A percentile compares a stretch with the other conserved stretches of the same genome.
phyloP scores from a whole-genome alignment of 1,140 invertebrate species.

The Elymnias hypermnestra region DNA sequence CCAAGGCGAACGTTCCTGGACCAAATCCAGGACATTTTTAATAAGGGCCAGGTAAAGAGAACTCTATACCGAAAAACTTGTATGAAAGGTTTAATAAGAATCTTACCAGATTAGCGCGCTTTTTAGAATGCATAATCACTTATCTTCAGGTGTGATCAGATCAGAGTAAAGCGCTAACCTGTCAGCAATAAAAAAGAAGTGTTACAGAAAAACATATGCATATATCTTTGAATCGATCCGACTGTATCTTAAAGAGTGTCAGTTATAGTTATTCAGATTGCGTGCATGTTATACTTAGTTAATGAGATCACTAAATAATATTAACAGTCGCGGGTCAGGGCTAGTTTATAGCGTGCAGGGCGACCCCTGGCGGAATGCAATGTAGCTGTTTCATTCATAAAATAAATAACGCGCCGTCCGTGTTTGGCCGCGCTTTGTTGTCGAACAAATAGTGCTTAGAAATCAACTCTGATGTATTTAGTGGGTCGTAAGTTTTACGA shows the following conservation, averaged over 20 bases:
- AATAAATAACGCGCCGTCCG: slow-evolving; percentile 23
- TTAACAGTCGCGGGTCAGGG: slow-evolving; percentile 12
- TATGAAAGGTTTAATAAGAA: no score
- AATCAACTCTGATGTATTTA: slow-evolving; percentile 21
- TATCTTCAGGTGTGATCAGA: no score
- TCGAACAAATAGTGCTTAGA: slow-evolving; percentile 19
- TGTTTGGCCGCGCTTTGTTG: slow-evolving; percentile 21
- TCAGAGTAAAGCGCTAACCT: no score
- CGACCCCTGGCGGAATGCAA: slow-evolving; percentile 15
- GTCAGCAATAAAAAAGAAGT: no score
- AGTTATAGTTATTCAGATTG: neutral
- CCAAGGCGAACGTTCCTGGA: no score
- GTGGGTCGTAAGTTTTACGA: slow-evolving; percentile 14
- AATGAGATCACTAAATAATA: slow-evolving; percentile 17
- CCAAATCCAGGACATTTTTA: no score
- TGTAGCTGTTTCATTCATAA: slow-evolving; percentile 21
- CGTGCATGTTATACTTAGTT: slow-evolving; percentile 8
- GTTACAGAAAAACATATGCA: no score
- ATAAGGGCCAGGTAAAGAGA: no score
- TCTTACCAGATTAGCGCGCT: no score
- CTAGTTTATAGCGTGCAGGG: slow-evolving; percentile 15
- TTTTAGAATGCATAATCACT: no score
- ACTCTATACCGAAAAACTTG: no score
- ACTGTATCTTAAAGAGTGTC: neutral
- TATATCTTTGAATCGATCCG: no score